Base-by-base conservation (phyloP, 1,140 invertebrate species). In the Acromyrmex charruanus region DNA sequence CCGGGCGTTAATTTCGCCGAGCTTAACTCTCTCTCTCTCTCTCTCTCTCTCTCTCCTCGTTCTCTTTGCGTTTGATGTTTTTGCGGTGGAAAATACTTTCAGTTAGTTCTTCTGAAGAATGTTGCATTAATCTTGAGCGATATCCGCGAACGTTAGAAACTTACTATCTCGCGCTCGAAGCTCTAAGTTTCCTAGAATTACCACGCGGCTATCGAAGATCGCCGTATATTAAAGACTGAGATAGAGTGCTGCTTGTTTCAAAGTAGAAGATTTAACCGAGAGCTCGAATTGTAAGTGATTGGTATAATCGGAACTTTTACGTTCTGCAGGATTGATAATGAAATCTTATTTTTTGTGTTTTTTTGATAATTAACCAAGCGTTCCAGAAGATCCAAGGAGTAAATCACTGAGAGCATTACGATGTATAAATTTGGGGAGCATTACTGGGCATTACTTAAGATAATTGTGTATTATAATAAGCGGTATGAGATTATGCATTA, bases 31-130 rank as follows among this genome's bases (percentile, higher is more conserved):
- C 31, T 31, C 28, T 28, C 28, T 21, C 21, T 21, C 21, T 21
- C 21, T 21, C 21, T 21, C 21, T 31, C 28, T 28, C 2, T 35
- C 35, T 6, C 31, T 44, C 7, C 14, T 31, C 2, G 49, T 39
- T 18, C 18, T 18, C 35, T n/a, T n/a, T 18, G 25, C 44, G 80
- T 75, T 84, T 74, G 80, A 75, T 74, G 55, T 61, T 68, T 82
- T 74, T 75, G 69, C 69, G 55, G 80, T 55, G 39, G 58, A 58
- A 71, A 61, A 84, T 75, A 84, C 80, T 84, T 84, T n/a, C 55
- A 74, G 69, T 84, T 75, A 49, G 44, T 63, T 74, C 80, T 31
- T 61, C 28, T 35, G 69, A 61, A 84, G 69, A 84, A 84, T 74
- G 80, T 59, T 61, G 55, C 58, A 74, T 74, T 74, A 74, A 84